Conservation (phyloP, 2,888 invertebrate species). For the Sympetrum striolatum region DNA sequence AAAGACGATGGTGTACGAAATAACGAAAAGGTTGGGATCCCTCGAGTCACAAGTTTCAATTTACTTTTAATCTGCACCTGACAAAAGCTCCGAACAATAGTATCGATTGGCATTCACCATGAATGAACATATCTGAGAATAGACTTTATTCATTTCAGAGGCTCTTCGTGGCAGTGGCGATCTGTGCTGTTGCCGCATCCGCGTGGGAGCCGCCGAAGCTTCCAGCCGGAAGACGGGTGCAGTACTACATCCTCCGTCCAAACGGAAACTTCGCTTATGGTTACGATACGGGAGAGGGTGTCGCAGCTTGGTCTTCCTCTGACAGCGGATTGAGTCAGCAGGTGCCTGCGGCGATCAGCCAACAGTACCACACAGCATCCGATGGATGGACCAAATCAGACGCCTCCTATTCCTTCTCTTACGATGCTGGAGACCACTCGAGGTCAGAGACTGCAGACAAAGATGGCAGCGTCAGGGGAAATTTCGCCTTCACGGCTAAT, state of each 20-base stretch:
- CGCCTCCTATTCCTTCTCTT: constrained; percentile 47
- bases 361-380: not conserved
- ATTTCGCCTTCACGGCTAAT: constrained; percentile 48
- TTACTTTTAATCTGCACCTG: no score
- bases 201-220: constrained; percentile 55
- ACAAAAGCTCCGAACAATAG: no score
- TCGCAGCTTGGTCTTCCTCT: constrained; percentile 55
- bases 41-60: no score
- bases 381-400: constrained; percentile 39
- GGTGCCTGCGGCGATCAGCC: no score
- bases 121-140: not conserved
- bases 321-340: constrained; percentile 51
- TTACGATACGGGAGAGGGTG: constrained; percentile 57
- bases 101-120: no score
- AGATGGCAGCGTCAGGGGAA: constrained; percentile 47
- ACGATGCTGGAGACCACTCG: constrained; percentile 48
- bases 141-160: not conserved
- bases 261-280: constrained; percentile 58
- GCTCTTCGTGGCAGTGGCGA: not conserved
- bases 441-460: constrained; percentile 48
- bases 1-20: no score
- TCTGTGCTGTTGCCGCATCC: not conserved
- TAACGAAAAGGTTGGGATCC: no score
- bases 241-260: constrained; percentile 57
- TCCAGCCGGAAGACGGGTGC: constrained; percentile 54